These are phyloP conservation scores for Hippoglossus stenolepis DNA, from an alignment of 2,113 vertebrate species.

Conservation along the genomic window DNA sequence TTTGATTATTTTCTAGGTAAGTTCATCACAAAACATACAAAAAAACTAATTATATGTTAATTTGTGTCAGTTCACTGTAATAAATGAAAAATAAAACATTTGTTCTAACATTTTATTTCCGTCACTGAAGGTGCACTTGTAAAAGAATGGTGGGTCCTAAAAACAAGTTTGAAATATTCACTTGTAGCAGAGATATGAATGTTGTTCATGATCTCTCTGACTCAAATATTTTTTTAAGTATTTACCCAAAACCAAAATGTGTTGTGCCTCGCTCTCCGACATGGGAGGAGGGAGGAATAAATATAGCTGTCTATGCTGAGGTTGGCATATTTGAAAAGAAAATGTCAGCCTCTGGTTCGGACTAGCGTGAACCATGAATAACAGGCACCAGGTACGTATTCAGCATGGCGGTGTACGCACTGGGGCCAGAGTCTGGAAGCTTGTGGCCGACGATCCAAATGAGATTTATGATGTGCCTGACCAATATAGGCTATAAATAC, in stretches of 20 bases:
- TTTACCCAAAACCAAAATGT: too few species aligned
- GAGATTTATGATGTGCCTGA: slow-evolving; percentile 73
- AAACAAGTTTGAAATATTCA: too few species aligned
- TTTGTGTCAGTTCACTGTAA: too few species aligned
- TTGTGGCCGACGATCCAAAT: slow-evolving; percentile 54
- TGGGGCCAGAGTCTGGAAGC: slow-evolving; percentile 51
- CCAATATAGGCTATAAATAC: slow-evolving; percentile 71
- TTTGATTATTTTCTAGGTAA: too few species aligned
- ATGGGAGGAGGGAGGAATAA: slow-evolving; percentile 26
- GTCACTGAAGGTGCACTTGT: too few species aligned
- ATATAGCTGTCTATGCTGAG: slow-evolving; percentile 53
- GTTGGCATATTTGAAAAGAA: slow-evolving; percentile 51
- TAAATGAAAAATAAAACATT: too few species aligned
- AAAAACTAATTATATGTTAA: too few species aligned
- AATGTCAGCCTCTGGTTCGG: slow-evolving; percentile 46
- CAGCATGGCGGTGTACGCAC: slow-evolving; percentile 5
- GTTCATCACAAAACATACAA: too few species aligned
- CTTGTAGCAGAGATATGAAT: too few species aligned
- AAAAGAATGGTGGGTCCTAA: too few species aligned
- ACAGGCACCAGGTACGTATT: slow-evolving; percentile 61
- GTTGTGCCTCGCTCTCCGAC: neutral
- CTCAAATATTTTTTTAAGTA: too few species aligned
- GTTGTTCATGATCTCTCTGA: neutral
- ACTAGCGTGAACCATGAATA: slow-evolving; percentile 56
- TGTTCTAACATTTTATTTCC: too few species aligned